Evolutionary conservation across 2,797 vertebrate species (phyloP), one percentile per base, ranked within the genome.

Genomic region (Urosaurus nigricauda): DNA sequence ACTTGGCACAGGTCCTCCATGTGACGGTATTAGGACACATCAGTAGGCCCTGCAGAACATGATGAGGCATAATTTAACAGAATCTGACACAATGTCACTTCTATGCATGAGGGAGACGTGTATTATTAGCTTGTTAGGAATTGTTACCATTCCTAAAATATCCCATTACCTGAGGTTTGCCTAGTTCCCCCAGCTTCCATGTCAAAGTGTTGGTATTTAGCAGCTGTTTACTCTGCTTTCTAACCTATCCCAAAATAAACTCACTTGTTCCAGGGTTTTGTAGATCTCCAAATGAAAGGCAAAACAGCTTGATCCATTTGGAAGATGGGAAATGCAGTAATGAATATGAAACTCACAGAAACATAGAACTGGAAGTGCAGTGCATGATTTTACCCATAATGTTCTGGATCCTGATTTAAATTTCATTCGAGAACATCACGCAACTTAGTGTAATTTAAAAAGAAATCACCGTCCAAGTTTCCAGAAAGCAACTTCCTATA

Each of bases 21-120:
- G 70, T 83, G 89, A 0, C 40, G 89, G 74, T 71, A 85, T 63
- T 81, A 90, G 91, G 80, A 87, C 92, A 92, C 71, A 51, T 78
- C 84, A 77, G 35, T 0, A 0, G 74, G 43, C 71, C 73, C 83
- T 90, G 74, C n/a, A 3, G 78, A 86, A 91, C 56, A 1, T 5
- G 83, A 87, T 65, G 63, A 35, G 90, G 84, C 1, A 3, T 71
- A 88, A 68, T 19, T 35, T 82, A 92, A 88, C 51, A 77, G 35
- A 65, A 65, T 3, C 43, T n/a, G 89, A 82, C 87, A 37, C 73
- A 90, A 79, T 37, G 1, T 14, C 90, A 71, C 78, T 85, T 83
- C 84, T 80, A 21, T 21, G 32, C 53, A 17, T 73, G 0, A 1
- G 84, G 74, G 74, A 91, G 78, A 68, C 0, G 0, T 51, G 1